Percentiles rank a stretch among this genome's conserved stretches.
Conservation (phyloP, 2,888 invertebrate species). For the Calameuta idolon region DNA sequence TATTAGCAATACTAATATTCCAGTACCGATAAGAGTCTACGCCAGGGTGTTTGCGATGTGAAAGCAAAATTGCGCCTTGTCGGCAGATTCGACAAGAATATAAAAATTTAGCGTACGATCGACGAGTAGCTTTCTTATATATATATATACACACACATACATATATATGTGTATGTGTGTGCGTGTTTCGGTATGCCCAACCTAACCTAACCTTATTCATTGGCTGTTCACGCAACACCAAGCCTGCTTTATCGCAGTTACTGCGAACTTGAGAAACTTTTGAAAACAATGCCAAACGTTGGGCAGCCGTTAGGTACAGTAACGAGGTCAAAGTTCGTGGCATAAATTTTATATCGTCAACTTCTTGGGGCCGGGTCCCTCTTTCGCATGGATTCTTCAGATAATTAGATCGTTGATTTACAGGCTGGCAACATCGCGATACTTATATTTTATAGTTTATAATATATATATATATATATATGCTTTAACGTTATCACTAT, state of each 20-base stretch:
- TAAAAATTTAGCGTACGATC: neutral
- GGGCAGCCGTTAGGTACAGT: neutral
- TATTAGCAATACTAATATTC: neutral
- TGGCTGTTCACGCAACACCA: neutral
- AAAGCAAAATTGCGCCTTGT: neutral
- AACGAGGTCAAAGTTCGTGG: neutral
- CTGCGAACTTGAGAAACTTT: neutral
- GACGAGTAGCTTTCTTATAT: neutral
- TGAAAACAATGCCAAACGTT: neutral
- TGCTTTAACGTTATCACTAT: constrained; percentile 1
- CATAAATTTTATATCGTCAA: neutral
- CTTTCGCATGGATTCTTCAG: neutral
- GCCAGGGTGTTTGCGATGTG: neutral
- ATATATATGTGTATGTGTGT: too few relatives aligned
- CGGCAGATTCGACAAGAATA: neutral
- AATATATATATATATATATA: constrained; percentile 34
- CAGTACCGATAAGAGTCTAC: neutral
- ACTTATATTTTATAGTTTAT: too few relatives aligned
- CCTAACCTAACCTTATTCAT: neutral
- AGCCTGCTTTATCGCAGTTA: neutral
- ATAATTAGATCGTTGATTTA: neutral
- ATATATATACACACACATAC: neutral
- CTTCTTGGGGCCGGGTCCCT: neutral
- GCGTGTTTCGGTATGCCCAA: neutral
- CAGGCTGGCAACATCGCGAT: neutral